Evolutionary conservation across 2,113 vertebrate genomes (phyloP).

Genomic region (Ivindomyrus marchei): DNA sequence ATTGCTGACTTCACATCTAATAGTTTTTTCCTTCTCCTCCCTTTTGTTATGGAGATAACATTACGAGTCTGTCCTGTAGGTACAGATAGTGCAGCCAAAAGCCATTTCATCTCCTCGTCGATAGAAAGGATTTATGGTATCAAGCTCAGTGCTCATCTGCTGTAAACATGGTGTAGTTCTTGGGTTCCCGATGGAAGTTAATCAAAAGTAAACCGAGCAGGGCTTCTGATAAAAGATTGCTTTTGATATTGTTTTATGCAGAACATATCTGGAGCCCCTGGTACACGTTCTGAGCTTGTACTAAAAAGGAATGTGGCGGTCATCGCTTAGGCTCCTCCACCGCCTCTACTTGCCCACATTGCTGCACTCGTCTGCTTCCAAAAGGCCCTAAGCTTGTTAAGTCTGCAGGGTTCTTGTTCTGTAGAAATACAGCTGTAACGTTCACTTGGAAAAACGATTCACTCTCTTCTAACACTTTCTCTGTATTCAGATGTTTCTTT

Average conservation of each 20-base stretch:
- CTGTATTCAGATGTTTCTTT: neutral
- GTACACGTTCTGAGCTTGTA: neutral
- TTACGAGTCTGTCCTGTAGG: neutral
- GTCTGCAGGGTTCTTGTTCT: neutral
- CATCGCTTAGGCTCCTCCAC: neutral
- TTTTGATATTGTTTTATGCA: neutral
- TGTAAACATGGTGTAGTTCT: neutral
- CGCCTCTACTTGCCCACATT: neutral
- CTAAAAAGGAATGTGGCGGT: neutral
- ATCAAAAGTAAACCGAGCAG: neutral
- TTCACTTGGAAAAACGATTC: neutral
- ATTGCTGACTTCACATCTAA: neutral
- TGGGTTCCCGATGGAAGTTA: neutral
- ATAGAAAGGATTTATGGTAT: slow-evolving; percentile 7
- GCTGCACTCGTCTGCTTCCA: neutral
- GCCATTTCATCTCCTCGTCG: neutral
- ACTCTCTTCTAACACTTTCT: neutral
- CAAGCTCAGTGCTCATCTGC: neutral
- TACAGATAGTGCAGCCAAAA: neutral
- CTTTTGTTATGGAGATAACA: neutral
- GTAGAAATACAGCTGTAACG: neutral
- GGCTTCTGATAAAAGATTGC: neutral
- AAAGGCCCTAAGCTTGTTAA: neutral
- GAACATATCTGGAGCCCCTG: neutral
- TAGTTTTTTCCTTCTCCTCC: neutral